Evolutionary conservation across 2,797 vertebrate species (phyloP).

Genomic region (Phrynocephalus forsythii): DNA sequence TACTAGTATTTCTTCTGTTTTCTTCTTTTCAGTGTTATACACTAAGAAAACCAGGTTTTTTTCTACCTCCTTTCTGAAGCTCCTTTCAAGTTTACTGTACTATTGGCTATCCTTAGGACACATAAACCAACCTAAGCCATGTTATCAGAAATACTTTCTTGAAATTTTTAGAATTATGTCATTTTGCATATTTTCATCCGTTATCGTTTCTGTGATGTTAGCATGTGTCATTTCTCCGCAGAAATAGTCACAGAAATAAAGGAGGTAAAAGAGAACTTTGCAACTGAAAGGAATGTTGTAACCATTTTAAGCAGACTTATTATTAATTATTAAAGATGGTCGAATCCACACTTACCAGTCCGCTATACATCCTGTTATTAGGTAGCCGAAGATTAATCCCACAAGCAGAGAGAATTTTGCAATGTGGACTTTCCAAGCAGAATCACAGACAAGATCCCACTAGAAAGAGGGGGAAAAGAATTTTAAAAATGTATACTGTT

Average conservation of each 20-base stretch:
- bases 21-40: background rate
- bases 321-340: background rate
- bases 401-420: constrained; percentile 97
- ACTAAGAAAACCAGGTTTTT: background rate
- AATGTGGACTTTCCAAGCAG: constrained; percentile 95
- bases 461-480: constrained; percentile 74
- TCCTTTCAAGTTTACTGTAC: background rate
- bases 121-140: background rate
- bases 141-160: background rate
- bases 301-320: constrained; percentile 5
- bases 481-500: constrained; percentile 29
- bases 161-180: constrained; percentile 39
- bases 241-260: constrained; percentile 23
- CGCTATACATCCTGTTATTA: constrained; percentile 94
- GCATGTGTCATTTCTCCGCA: background rate
- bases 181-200: constrained; percentile 39
- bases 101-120: background rate
- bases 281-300: constrained; percentile 6
- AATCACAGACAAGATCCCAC: constrained; percentile 96
- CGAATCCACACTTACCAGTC: constrained; percentile 89
- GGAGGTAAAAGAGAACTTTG: background rate
- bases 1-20: background rate
- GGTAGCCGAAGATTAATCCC: constrained; percentile 96
- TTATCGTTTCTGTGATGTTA: constrained; percentile 26
- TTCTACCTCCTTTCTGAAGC: background rate